Evolutionary conservation across 2,113 vertebrate genomes (phyloP).

Genomic region (Camelus dromedarius): DNA sequence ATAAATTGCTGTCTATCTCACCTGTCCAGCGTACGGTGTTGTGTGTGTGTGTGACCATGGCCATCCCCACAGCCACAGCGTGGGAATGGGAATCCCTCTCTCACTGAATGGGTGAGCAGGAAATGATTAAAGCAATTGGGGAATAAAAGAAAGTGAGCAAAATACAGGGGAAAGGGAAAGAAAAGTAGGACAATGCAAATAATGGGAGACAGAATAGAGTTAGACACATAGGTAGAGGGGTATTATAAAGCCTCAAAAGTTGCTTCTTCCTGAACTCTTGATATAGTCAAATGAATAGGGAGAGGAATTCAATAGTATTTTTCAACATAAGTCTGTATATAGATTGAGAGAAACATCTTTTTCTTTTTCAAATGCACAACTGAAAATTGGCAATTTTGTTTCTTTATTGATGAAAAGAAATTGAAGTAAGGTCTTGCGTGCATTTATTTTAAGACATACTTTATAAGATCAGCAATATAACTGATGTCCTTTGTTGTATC

Average conservation of each 20-base stretch:
- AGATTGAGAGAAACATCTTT: background rate
- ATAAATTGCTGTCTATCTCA: background rate
- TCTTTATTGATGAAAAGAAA: background rate
- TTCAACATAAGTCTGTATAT: background rate
- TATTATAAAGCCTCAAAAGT: background rate
- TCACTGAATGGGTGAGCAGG: background rate
- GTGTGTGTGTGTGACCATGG: background rate
- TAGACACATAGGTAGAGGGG: background rate
- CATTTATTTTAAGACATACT: conserved; percentile 62
- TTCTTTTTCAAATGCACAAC: background rate
- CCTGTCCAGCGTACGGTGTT: background rate
- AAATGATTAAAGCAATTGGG: background rate
- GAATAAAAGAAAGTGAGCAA: background rate
- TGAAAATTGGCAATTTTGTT: background rate
- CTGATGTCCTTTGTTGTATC: conserved; percentile 2
- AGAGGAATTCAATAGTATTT: background rate
- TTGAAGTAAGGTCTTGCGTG: background rate
- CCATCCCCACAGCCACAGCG: accelerated
- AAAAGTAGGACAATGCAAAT: background rate
- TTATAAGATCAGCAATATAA: conserved; percentile 46
- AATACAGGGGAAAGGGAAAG: no score
- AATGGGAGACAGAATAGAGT: background rate
- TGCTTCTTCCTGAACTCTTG: background rate
- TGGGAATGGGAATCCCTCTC: background rate
- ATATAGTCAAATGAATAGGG: background rate